phyloP scores from a whole-genome alignment of 1,140 invertebrate species.

The Drosophila rhopaloa region DNA sequence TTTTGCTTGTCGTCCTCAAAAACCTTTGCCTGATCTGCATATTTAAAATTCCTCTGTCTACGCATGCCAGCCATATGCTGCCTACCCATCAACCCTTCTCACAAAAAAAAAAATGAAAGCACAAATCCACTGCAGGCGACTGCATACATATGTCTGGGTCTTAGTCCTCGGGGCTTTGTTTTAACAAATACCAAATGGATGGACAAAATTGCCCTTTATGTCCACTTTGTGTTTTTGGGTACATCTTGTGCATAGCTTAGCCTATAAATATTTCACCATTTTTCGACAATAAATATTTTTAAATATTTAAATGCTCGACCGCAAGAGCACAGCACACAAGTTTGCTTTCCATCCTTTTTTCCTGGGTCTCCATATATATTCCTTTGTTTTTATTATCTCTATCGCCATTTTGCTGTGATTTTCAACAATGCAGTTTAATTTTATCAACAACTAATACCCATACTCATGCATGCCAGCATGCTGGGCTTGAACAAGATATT shows the following conservation, averaged over 20 bases:
- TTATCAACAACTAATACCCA: conserved; percentile 59
- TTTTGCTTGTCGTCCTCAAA: conserved; percentile 29
- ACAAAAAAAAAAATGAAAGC: conserved; percentile 1
- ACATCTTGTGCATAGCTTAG: conserved; percentile 60
- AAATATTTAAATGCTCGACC: conserved; percentile 71
- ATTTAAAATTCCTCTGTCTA: conserved; percentile 64
- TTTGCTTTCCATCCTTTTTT: conserved; percentile 13
- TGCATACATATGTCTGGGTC: conserved; percentile 28
- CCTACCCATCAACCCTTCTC: conserved; percentile 21
- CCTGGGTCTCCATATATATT: conserved; percentile 1
- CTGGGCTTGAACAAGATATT: conserved; percentile 22
- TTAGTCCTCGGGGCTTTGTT: conserved; percentile 43
- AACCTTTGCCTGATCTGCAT: conserved; percentile 73
- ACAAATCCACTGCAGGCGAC: conserved; percentile 33
- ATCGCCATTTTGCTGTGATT: conserved; percentile 71
- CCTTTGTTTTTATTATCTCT: conserved; percentile 67
- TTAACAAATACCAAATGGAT: conserved; percentile 47
- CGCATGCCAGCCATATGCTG: conserved; percentile 51
- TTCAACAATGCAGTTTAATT: conserved; percentile 75
- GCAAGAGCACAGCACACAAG: conserved; percentile 53
- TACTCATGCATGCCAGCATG: conserved; percentile 20
- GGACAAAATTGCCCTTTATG: conserved; percentile 43
- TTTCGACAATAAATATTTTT: conserved; percentile 77
- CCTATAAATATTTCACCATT: conserved; percentile 72
- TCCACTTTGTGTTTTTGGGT: conserved; percentile 29